Evolutionary conservation across 2,797 vertebrate genomes (phyloP).

Genomic region (Alca torda): DNA sequence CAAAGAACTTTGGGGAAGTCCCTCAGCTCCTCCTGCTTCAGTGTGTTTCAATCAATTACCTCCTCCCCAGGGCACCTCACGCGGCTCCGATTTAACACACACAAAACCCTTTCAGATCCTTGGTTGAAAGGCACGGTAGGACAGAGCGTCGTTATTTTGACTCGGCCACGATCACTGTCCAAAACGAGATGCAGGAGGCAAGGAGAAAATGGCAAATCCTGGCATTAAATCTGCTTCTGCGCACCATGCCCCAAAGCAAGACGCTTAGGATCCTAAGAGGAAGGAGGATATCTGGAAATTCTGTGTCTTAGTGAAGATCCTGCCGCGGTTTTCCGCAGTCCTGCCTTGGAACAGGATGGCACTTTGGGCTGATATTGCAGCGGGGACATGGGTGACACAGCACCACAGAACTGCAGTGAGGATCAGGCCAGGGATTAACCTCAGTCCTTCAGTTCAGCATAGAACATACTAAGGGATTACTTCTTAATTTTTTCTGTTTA

Average conservation of each 20-base stretch:
- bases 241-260: not conserved
- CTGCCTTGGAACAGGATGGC: too few relatives aligned
- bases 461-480: not conserved
- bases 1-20: not conserved
- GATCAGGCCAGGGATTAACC: not conserved
- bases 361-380: not conserved
- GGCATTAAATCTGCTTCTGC: not conserved
- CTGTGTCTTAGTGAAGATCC: not conserved
- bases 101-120: not conserved
- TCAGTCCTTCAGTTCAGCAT: not conserved
- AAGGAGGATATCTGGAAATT: not conserved
- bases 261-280: accelerated
- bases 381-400: not conserved
- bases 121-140: not conserved
- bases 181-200: not conserved
- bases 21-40: not conserved
- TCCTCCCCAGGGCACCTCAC: not conserved
- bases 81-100: not conserved
- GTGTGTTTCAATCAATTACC: too few relatives aligned
- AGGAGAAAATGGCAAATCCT: not conserved
- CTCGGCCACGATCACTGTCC: not conserved
- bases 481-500: not conserved
- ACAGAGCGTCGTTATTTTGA: not conserved
- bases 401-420: not conserved
- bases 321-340: not conserved